phyloP scores from a whole-genome alignment of 2,888 invertebrate genomes.

The Hypolimnas misippus region DNA sequence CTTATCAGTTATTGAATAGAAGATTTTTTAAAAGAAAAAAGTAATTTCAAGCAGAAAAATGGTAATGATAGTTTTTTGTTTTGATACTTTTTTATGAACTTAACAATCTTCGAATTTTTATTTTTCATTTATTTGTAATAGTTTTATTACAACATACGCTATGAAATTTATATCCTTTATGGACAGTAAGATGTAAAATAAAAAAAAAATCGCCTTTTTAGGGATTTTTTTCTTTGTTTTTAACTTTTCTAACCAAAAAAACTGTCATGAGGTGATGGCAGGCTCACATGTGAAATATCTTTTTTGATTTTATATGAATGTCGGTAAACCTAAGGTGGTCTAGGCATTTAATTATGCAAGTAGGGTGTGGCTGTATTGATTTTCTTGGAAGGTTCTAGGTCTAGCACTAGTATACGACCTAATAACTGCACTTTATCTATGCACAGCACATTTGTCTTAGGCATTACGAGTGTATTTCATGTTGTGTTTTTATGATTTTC shows the following conservation, averaged over 20 bases:
- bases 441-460: slow-evolving; percentile 63
- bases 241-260: slow-evolving; percentile 82
- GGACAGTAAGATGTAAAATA: slow-evolving; percentile 29
- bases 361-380: slow-evolving; percentile 84
- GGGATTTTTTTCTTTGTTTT: slow-evolving; percentile 79
- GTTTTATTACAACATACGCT: slow-evolving; percentile 43
- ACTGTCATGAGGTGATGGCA: slow-evolving; percentile 71
- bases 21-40: slow-evolving; percentile 41
- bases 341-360: slow-evolving; percentile 77
- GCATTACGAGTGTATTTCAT: slow-evolving; percentile 56
- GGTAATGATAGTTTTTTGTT: slow-evolving; percentile 85
- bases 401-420: slow-evolving; percentile 75
- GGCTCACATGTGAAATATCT: slow-evolving; percentile 74
- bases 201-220: slow-evolving; percentile 58
- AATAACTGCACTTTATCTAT: slow-evolving; percentile 71
- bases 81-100: slow-evolving; percentile 83
- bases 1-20: slow-evolving; percentile 42
- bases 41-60: slow-evolving; percentile 69
- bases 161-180: slow-evolving; percentile 23
- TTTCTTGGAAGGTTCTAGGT: slow-evolving; percentile 82
- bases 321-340: slow-evolving; percentile 46
- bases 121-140: slow-evolving; percentile 56
- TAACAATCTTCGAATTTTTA: slow-evolving; percentile 66
- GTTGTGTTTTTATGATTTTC: slow-evolving; percentile 46
- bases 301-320: slow-evolving; percentile 60